Conservation (phyloP, 2,113 vertebrate species). For the Galbula dea region DNA sequence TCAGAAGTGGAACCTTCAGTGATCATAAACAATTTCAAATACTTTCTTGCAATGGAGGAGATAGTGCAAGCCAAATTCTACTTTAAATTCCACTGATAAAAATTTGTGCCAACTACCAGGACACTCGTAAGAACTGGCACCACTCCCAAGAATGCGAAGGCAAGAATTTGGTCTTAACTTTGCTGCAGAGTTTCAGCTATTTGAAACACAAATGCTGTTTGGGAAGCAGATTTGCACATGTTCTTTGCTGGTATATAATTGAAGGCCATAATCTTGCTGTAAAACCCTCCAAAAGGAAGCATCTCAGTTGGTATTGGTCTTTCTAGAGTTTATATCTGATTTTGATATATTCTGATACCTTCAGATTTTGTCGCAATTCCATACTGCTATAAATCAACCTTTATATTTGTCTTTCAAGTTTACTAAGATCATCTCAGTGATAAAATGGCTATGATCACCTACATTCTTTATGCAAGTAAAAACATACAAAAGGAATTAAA, state of each 20-base stretch:
- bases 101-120: not conserved
- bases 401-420: not conserved
- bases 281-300: not conserved
- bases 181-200: not conserved
- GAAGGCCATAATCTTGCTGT: not conserved
- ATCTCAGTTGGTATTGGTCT: not conserved
- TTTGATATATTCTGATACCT: not conserved
- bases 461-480: conserved; percentile 42
- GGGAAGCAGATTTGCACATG: not conserved
- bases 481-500: not conserved
- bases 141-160: not conserved
- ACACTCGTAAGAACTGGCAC: not conserved
- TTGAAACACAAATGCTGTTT: not conserved
- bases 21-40: not conserved
- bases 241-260: not conserved
- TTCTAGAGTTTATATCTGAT: not conserved
- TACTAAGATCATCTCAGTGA: conserved; percentile 8
- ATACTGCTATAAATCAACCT: not conserved
- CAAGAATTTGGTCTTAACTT: not conserved
- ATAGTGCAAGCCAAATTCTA: not conserved
- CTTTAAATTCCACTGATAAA: not conserved
- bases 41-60: not conserved
- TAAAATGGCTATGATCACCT: not conserved
- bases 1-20: not conserved
- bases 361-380: not conserved